Base-by-base conservation (phyloP, 2,113 vertebrate genomes). In the Burhinus bistriatus region DNA sequence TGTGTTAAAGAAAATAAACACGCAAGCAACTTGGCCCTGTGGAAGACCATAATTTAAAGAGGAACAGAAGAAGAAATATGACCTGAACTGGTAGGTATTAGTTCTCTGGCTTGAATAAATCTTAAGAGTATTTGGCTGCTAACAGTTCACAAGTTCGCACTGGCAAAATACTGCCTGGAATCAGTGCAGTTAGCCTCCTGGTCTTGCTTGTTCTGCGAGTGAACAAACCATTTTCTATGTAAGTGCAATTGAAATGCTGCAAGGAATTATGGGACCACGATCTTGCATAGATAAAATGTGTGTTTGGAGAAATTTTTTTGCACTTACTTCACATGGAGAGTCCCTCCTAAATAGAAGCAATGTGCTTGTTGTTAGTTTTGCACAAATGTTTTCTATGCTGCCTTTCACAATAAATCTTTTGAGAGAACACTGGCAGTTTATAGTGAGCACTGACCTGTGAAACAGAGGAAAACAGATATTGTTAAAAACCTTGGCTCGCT, bases 1-100 rank as follows among this genome's bases (percentile, higher is more conserved):
- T 95, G 38, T 95, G 89, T 93, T 95, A 93, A 94, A 97, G 91
- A 96, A 97, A 98, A 96, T 89, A 95, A 95, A 97, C 92, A 95
- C 0, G 4, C 88, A 96, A 95, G 73, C 21, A 90, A 58, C 54
- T 81, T 93, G 93, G 86, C 91, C 83, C 88, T 89, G 45, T 95
- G 87, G 52, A 97, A 97, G 55, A 54, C 88, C 58, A 59, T 90
- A 93, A 97, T 94, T 96, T 95, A 93, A 77, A 94, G 87, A 92
- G 15, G 36, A 95, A 88, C 58, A 95, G 76, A 71, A 96, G 95
- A 96, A 95, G 72, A 94, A 91, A 97, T 92, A 95, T 42, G 90
- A 92, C 61, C 89, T 96, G 84, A 96, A 94, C 44, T 70, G 64
- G 86, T 94, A 90, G 96, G 90, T 83, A 87, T 83, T 86, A 87